Conservation (phyloP, 2,888 invertebrate species). For the Nasonovia ribisnigri region DNA sequence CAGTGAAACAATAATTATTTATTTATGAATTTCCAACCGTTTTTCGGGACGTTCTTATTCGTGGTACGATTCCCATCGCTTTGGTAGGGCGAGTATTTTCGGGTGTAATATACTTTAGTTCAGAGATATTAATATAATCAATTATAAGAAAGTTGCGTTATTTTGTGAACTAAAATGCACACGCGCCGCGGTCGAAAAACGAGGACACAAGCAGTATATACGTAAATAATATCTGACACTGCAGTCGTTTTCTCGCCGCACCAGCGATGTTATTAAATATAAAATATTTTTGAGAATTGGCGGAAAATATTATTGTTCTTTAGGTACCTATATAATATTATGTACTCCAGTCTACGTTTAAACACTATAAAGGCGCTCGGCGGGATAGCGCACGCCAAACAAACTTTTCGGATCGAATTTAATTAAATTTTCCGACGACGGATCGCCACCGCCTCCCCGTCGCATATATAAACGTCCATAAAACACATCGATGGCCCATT, state of each 20-base stretch:
- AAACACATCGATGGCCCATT: not conserved
- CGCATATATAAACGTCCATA: not conserved
- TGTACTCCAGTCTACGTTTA: not conserved
- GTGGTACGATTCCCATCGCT: not conserved
- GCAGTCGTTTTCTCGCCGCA: not conserved
- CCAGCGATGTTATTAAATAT: not conserved
- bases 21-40: not conserved
- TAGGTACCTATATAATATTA: not conserved
- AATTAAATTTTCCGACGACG: conserved; percentile 30
- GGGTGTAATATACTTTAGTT: not conserved
- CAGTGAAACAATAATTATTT: not conserved
- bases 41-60: not conserved
- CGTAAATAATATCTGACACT: not conserved
- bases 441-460: not conserved
- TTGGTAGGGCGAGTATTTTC: not conserved
- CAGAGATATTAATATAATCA: not conserved
- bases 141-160: not conserved
- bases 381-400: conserved; percentile 2
- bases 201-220: not conserved
- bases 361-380: not conserved
- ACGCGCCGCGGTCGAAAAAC: not conserved
- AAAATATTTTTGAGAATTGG: conserved; percentile 12
- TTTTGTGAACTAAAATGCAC: not conserved
- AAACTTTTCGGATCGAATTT: conserved; percentile 37
- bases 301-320: conserved; percentile 8